Conservation (phyloP, 2,113 vertebrate species). For the Microcebus lehilahytsara region DNA sequence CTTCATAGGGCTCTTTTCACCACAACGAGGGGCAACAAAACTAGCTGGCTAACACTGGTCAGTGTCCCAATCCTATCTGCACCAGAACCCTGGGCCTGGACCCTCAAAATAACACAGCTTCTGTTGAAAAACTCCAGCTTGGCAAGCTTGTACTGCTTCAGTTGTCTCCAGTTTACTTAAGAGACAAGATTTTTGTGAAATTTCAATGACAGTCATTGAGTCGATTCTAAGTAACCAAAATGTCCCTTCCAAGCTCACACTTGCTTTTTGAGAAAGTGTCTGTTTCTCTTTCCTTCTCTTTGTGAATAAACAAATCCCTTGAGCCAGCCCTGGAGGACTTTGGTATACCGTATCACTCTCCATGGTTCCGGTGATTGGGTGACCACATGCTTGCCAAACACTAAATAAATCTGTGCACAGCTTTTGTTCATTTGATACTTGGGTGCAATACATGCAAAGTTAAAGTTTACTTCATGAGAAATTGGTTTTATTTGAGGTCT, state of each 20-base stretch:
- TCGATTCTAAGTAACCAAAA: not conserved
- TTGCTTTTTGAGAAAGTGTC: not conserved
- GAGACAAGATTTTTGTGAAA: not conserved
- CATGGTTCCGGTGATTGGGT: rapidly evolving
- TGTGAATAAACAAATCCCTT: not conserved
- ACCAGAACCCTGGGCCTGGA: not conserved
- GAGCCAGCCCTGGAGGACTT: not conserved
- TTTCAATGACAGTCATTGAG: not conserved
- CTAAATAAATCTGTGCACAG: not conserved
- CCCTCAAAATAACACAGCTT: not conserved
- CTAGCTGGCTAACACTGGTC: not conserved
- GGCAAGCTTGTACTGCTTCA: not conserved
- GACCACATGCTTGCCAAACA: not conserved
- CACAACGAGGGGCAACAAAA: not conserved
- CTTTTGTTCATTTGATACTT: not conserved
- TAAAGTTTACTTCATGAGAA: not conserved
- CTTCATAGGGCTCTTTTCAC: not conserved
- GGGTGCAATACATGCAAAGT: not conserved
- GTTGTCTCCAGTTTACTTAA: not conserved
- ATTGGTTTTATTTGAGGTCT: not conserved
- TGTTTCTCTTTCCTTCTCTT: not conserved
- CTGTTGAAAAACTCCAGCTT: not conserved
- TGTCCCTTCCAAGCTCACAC: not conserved
- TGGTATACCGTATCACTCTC: not conserved
- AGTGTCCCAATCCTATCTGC: not conserved